Percentiles rank a stretch among this genome's conserved stretches.
These are phyloP conservation scores for Syngnathus floridae DNA, from an alignment of 2,113 vertebrate species.

Conservation along the genomic window DNA sequence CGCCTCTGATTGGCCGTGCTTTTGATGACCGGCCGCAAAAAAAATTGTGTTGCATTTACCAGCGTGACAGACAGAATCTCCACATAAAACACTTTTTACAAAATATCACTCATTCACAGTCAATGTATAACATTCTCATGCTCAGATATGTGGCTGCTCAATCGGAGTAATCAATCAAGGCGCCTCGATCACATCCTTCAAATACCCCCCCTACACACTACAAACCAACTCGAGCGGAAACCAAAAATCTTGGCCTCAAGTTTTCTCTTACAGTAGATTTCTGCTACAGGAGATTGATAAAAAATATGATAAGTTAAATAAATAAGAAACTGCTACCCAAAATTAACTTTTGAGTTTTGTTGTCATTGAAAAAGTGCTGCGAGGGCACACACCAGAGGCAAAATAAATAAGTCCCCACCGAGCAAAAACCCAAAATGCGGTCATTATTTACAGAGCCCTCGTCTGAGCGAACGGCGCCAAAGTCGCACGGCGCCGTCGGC, in stretches of 20 bases:
- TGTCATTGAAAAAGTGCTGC: constrained; percentile 25
- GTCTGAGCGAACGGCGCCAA: constrained; percentile 49
- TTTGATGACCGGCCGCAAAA: background rate
- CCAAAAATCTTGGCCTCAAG: constrained; percentile 28
- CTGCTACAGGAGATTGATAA: constrained; percentile 41
- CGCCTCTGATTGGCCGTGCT: background rate
- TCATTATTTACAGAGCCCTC: constrained; percentile 56
- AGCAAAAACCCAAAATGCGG: constrained; percentile 43
- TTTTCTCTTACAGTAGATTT: constrained; percentile 46
- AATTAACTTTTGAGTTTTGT: constrained; percentile 39
- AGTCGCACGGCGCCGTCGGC: constrained; percentile 45
- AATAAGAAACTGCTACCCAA: constrained; percentile 45
- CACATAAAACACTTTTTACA: constrained; percentile 56
- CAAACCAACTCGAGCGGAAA: constrained; percentile 22
- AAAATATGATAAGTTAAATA: constrained; percentile 54
- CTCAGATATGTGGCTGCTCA: constrained; percentile 63
- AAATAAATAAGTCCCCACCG: constrained; percentile 50
- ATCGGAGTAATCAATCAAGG: constrained; percentile 37
- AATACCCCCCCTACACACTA: constrained; percentile 42
- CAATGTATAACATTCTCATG: constrained; percentile 73
- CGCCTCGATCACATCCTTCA: constrained; percentile 37
- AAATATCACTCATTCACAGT: constrained; percentile 70
- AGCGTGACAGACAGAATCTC: constrained; percentile 31
- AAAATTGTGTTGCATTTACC: background rate
- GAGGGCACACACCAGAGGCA: constrained; percentile 41